A percentile compares a stretch with the other conserved stretches of the same genome.
phyloP scores from a whole-genome alignment of 2,888 invertebrate genomes.

The Parasteatoda lunata region DNA sequence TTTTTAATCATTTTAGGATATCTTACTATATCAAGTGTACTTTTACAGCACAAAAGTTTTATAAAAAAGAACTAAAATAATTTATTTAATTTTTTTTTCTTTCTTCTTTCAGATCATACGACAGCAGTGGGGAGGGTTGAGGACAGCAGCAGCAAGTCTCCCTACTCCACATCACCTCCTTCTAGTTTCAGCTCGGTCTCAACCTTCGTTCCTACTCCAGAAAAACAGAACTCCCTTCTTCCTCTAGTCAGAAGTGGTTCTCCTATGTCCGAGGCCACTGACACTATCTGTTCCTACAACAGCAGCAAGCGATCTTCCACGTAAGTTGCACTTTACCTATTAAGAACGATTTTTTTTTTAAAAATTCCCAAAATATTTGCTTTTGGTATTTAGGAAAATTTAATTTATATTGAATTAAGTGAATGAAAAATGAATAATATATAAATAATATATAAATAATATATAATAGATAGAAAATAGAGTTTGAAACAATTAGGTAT shows the following conservation, averaged over 20 bases:
- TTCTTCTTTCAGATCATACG: constrained; percentile 67
- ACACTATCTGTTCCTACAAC: constrained; percentile 66
- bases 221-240: constrained; percentile 48
- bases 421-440: no score
- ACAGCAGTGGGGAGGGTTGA: constrained; percentile 66
- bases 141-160: constrained; percentile 65
- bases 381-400: no score
- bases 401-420: no score
- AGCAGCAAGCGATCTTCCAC: constrained; percentile 68
- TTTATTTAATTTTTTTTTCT: background rate
- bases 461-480: no score
- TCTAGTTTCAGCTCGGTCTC: constrained; percentile 64
- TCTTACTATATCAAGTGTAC: no score
- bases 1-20: no score
- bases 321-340: constrained; percentile 29
- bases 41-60: no score
- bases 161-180: constrained; percentile 65
- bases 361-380: no score
- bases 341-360: no score
- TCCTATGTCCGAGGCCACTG: constrained; percentile 61
- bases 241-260: constrained; percentile 63
- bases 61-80: no score
- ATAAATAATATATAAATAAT: no score
- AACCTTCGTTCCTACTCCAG: constrained; percentile 63
- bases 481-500: no score